Conservation (phyloP, 2,888 invertebrate species). For the Mimumesa dahlbomi region DNA sequence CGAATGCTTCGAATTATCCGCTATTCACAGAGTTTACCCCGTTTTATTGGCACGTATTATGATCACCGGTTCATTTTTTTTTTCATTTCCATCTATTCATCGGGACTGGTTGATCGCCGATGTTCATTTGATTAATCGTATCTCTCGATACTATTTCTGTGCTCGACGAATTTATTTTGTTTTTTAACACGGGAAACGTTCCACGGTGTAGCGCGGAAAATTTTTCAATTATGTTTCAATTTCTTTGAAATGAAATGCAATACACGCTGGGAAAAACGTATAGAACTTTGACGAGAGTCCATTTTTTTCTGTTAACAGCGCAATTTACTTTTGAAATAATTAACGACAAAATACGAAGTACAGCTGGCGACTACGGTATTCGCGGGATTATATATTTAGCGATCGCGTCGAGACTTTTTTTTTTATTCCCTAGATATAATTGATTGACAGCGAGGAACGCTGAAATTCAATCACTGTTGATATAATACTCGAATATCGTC, state of each 20-base stretch:
- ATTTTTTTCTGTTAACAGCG: slow-evolving; percentile 41
- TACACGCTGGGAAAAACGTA: slow-evolving; percentile 1
- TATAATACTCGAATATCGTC: slow-evolving; percentile 28
- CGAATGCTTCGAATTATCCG: not conserved
- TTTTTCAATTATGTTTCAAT: not conserved
- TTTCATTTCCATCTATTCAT: too few species aligned
- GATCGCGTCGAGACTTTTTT: slow-evolving; percentile 2
- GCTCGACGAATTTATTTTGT: not conserved
- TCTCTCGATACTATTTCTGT: not conserved
- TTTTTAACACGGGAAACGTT: not conserved
- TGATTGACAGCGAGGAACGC: slow-evolving; percentile 39
- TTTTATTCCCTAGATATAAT: slow-evolving; percentile 24
- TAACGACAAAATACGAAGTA: slow-evolving; percentile 29
- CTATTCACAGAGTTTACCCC: not conserved
- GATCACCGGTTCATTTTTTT: too few species aligned
- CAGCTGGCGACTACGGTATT: slow-evolving; percentile 19
- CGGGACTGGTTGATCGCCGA: not conserved
- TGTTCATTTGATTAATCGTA: slow-evolving; percentile 1
- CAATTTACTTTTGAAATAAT: slow-evolving; percentile 38
- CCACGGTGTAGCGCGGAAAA: not conserved
- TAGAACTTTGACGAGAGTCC: slow-evolving; percentile 6
- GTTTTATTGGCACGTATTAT: too few species aligned
- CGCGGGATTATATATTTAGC: slow-evolving; percentile 36
- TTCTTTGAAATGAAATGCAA: slow-evolving; percentile 15
- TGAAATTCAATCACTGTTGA: slow-evolving; percentile 45